Evolutionary conservation across 1,140 invertebrate genomes (phyloP).

Genomic region (Drosophila nebulosa): DNA sequence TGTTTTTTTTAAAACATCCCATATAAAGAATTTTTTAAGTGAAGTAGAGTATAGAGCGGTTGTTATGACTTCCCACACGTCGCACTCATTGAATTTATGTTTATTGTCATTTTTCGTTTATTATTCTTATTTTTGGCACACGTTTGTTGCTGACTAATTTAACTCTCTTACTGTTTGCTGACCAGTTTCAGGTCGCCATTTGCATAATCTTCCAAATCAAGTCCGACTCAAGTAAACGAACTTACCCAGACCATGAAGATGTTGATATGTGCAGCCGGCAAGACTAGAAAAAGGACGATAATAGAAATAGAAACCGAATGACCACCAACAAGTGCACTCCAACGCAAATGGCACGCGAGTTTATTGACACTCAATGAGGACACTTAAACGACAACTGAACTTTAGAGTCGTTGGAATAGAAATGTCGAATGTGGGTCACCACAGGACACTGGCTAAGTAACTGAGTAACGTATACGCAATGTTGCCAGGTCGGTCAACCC

Average conservation of each 20-base stretch:
- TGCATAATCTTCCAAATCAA: constrained; percentile 13
- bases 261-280: not conserved
- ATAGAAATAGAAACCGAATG: not conserved
- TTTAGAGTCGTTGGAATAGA: constrained; percentile 28
- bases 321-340: constrained; percentile 1
- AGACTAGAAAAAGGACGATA: not conserved
- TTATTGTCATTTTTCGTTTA: constrained; percentile 12
- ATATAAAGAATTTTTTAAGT: too few species aligned
- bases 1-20: too few species aligned
- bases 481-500: constrained; percentile 14
- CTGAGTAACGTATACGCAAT: constrained; percentile 68
- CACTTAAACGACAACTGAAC: constrained; percentile 46
- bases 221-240: constrained; percentile 3
- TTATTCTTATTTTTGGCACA: constrained; percentile 54
- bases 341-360: constrained; percentile 46
- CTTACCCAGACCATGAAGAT: constrained; percentile 15
- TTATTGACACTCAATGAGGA: constrained; percentile 61
- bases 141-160: constrained; percentile 39
- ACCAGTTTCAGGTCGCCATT: constrained; percentile 18
- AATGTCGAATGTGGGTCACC: constrained; percentile 36
- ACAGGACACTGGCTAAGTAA: constrained; percentile 36
- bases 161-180: constrained; percentile 26
- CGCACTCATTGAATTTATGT: constrained; percentile 57
- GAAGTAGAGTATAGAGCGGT: constrained; percentile 21
- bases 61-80: constrained; percentile 4